Base-by-base conservation (phyloP, 2,113 vertebrate species). In the Leucoraja erinaceus region DNA sequence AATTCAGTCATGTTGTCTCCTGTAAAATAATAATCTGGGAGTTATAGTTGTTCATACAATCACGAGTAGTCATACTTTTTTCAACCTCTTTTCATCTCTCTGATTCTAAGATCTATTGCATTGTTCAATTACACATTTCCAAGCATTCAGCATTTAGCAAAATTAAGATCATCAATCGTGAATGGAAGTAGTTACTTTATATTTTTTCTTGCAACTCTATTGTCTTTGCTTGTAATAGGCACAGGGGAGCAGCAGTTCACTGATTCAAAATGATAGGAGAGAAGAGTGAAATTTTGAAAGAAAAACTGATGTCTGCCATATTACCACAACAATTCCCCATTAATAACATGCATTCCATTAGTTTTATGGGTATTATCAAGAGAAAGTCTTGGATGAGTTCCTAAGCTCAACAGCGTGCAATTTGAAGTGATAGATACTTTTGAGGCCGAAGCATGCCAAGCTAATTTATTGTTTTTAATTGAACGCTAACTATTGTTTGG, bases 381-480 rank as follows among this genome's bases (percentile, higher is more conserved):
- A 38, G 90, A 91, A 72, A 38, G 22, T 38, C 33, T 91, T 91
- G 90, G 90, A 72, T 74, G 68, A 72, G 22, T 72, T 91, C 66
- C 68, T 72, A 72, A 72, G 9, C 68, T 33, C 33, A 72, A 91
- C 88, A 91, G 90, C 28, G 25, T 74, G 68, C 33, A 72, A 72
- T 70, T 72, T 72, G 68, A 54, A 91, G 28, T 74, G 66, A 72
- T 72, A 91, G 66, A 38, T 72, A 91, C 38, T 72, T 70, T 72
- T 47, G 68, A 74, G 38, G 33, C 31, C 72, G 22, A 54, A 47
- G 66, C 68, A 25, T 72, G 90, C 10, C 59, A 74, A 72, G 66
- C 38, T 91, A 91, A 91, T 91, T 54, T 91, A 74, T 72, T 72
- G 90, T 72, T 72, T 66, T 91, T 70, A 91, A 91, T 91, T 91